phyloP scores from a whole-genome alignment of 2,888 invertebrate genomes.

The Chrysolina haemoptera region DNA sequence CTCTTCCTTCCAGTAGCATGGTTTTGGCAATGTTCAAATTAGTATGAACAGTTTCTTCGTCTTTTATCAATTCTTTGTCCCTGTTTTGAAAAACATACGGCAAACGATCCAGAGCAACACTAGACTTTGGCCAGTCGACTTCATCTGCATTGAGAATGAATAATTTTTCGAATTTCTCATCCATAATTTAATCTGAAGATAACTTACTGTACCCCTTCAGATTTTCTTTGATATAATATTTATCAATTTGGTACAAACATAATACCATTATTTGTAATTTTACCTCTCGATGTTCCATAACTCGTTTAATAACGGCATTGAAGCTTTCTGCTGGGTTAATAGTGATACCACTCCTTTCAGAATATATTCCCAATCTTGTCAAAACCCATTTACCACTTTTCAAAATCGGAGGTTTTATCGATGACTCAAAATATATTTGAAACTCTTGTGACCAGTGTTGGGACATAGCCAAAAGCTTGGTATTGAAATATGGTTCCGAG shows the following conservation, averaged over 20 bases:
- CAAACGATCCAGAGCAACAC: neutral
- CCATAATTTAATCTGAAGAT: neutral
- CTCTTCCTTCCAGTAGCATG: neutral
- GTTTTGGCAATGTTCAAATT: neutral
- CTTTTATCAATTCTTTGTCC: neutral
- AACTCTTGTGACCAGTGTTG: too few relatives aligned
- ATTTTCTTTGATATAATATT: neutral
- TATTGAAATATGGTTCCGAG: neutral
- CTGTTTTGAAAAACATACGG: neutral
- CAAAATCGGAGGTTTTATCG: too few relatives aligned
- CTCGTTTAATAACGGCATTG: neutral
- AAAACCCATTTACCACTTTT: too few relatives aligned
- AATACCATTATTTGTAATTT: neutral
- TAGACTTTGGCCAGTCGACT: neutral
- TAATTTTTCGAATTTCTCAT: neutral
- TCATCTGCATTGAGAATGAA: slow-evolving; percentile 3
- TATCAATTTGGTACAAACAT: neutral
- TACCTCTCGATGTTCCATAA: neutral
- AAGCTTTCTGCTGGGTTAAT: neutral
- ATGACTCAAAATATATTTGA: too few relatives aligned
- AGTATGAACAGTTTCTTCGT: slow-evolving; percentile 2
- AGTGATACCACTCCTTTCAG: too few relatives aligned
- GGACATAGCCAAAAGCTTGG: too few relatives aligned
- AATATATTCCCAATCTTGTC: too few relatives aligned
- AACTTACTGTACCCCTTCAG: neutral